Base-by-base conservation (phyloP, 2,113 vertebrate species). In the Manacus vitellinus region DNA sequence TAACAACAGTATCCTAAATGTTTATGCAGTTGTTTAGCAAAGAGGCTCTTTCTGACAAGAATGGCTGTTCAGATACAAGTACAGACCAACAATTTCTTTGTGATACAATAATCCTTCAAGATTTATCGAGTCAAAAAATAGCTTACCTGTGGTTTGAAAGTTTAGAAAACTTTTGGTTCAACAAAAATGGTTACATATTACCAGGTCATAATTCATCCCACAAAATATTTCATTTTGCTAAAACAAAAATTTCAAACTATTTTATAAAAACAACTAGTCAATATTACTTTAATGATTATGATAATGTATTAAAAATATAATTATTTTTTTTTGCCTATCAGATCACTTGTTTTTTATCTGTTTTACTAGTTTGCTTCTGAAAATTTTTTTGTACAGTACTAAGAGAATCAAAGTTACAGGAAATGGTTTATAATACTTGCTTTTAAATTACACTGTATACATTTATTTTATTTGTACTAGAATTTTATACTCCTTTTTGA, bases 1-100 rank as follows among this genome's bases (percentile, higher is more conserved):
- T 92, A 93, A 96, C 93, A 97, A 95, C 46, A 95, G 66, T 30
- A 85, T 87, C 72, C 75, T 81, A 97, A 97, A 92, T 94, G 84
- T 91, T 93, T 95, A 85, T 79, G 85, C 94, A 96, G 94, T 77
- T 97, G 79, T 93, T 96, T 67, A 72, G 74, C 47, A 46, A 94
- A 95, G 93, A 95, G 44, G 80, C 62, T 80, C 58, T 89, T 97
- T 95, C 82, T 95, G 92, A 96, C 70, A 54, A 88, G 91, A 96
- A 85, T 58, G 79, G 41, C 76, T 97, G 46, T 39, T 92, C 94
- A 91, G 72, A 96, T 63, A 62, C 5, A 5, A 96, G 61, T 76
- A 85, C 28, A 82, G 82, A 66, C 25, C 88, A 19, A 66, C 10
- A 35, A 89, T 66, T 58, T 82, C 55, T 80, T 58, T 56, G 51